Percentiles rank a stretch among this genome's conserved stretches.
phyloP scores from a whole-genome alignment of 2,113 vertebrate species.

The Crypturellus undulatus region DNA sequence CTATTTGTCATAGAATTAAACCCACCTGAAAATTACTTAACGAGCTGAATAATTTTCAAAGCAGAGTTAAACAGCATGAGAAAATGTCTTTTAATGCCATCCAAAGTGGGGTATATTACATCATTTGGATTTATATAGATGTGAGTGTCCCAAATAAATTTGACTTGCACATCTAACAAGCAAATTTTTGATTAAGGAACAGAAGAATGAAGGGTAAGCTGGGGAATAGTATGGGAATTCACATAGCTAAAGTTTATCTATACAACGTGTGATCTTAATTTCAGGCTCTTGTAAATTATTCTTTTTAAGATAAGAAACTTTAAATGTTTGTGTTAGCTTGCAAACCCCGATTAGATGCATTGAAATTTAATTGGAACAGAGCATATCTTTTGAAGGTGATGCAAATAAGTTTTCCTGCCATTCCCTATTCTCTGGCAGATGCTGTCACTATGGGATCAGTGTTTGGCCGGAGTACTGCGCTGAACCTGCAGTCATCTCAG shows the following conservation, averaged over 20 bases:
- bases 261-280: background rate
- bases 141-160: background rate
- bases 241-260: background rate
- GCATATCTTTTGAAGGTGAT: background rate
- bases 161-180: background rate
- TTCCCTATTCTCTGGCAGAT: constrained; percentile 74
- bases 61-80: background rate
- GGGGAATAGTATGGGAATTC: background rate
- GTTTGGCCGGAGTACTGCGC: constrained; percentile 94
- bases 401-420: accelerated
- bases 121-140: background rate
- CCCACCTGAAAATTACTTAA: background rate
- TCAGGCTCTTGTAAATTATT: background rate
- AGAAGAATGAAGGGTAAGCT: background rate
- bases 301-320: background rate
- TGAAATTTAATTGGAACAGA: background rate
- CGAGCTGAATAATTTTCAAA: constrained; percentile 11
- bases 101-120: background rate
- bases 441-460: constrained; percentile 98
- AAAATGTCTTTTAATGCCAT: background rate
- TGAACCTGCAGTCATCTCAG: constrained; percentile 97
- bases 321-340: background rate
- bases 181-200: background rate
- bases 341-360: background rate
- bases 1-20: background rate